phyloP scores from a whole-genome alignment of 2,888 invertebrate genomes.

The Drosophila stalkeri region DNA sequence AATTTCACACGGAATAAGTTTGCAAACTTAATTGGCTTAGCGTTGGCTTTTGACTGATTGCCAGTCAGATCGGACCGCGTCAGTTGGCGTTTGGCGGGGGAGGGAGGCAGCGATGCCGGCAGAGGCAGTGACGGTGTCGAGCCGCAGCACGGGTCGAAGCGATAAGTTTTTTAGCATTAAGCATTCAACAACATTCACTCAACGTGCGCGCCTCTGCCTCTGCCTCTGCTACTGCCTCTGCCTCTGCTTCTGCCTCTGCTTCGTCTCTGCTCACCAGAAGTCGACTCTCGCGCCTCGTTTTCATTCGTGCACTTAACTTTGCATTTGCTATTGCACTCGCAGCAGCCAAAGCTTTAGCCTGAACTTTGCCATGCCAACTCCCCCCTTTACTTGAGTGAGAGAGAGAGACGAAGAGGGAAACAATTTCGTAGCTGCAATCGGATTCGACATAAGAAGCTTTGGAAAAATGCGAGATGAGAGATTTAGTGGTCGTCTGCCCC shows the following conservation, averaged over 20 bases:
- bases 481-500: constrained; percentile 30
- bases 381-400: neutral
- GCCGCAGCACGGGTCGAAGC: constrained; percentile 6
- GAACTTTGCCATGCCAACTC: constrained; percentile 50
- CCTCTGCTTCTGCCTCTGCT: rapidly evolving
- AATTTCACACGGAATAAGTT: constrained; percentile 78
- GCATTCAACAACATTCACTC: constrained; percentile 55
- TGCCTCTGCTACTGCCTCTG: neutral
- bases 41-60: constrained; percentile 60
- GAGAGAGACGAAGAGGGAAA: neutral
- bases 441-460: constrained; percentile 25
- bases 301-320: constrained; percentile 29
- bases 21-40: constrained; percentile 74
- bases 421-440: constrained; percentile 22
- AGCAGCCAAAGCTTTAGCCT: constrained; percentile 38
- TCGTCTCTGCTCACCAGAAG: too few relatives aligned
- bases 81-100: constrained; percentile 1
- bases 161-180: constrained; percentile 55
- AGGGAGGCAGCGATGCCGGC: neutral
- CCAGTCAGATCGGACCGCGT: constrained; percentile 6
- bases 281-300: neutral
- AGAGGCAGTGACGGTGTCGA: neutral
- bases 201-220: neutral
- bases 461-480: constrained; percentile 41
- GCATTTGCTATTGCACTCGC: constrained; percentile 47